Base-by-base conservation (phyloP, 2,113 vertebrate genomes). In the Pelusios castaneus region DNA sequence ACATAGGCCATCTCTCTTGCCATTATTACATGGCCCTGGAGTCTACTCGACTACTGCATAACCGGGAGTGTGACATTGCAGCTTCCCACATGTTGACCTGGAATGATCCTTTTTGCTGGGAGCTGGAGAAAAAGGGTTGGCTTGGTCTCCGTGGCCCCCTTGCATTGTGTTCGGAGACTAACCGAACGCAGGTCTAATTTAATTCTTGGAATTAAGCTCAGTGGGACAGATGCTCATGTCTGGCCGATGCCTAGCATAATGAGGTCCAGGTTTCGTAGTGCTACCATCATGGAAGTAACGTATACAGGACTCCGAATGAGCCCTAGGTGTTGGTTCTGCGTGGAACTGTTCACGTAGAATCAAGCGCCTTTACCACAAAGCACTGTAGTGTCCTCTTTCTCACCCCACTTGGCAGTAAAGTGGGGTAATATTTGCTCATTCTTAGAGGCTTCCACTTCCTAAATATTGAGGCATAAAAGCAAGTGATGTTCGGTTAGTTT, bases 361-460 rank as follows among this genome's bases (percentile, higher is more conserved):
- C 58, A 1, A 81, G 79, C 92, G 87, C 4, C 41, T 47, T 75
- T 31, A 54, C 58, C 94, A 3, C 94, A 93, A 87, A 96, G 80
- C 87, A 95, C 83, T 70, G 41, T 45, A 91, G 86, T 96, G 49
- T 75, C 94, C 93, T 92, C 95, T 16, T 88, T 47, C 84, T 73
- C 1, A 89, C 12, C 87, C 89, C 87, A 0, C 93, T 92, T 93
- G 27, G 90, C 85, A 0, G 88, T 96, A 16, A 89, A 92, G 78
- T 6, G 75, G 58, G 90, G 10, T 45, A 10, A 8, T 78, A 12
- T 84, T 92, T 7, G 58, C 88, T 94, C 76, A 55, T 88, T 78
- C 78, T 52, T 51, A 60, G 85, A 38, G 90, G 45, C 56, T 96
- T 96, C 89, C 89, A 2, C 92, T 91, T 82, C 92, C 89, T 75